phyloP scores from a whole-genome alignment of 1,140 invertebrate genomes.

The Subanguina moxae region DNA sequence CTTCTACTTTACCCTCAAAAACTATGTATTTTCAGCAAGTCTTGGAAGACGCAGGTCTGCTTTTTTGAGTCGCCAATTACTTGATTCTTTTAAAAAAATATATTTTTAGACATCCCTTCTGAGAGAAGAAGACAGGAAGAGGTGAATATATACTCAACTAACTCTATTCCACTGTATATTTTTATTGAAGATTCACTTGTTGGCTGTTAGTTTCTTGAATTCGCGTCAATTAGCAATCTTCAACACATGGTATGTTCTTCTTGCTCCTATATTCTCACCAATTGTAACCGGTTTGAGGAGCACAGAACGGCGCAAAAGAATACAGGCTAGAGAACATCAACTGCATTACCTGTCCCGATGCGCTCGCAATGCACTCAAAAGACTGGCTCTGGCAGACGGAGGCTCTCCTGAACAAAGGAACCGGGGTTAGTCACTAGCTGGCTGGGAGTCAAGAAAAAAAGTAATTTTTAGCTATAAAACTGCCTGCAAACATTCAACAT shows the following conservation, averaged over 20 bases:
- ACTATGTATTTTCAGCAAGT: conserved; percentile 34
- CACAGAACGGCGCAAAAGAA: conserved; percentile 7
- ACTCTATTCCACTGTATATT: conserved; percentile 5
- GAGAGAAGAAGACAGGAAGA: conserved; percentile 41
- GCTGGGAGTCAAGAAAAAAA: background rate
- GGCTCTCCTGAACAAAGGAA: conserved; percentile 27
- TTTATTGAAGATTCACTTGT: conserved; percentile 33
- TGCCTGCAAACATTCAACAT: background rate
- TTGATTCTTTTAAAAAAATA: too few species aligned
- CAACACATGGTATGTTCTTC: conserved; percentile 41
- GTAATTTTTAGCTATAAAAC: background rate
- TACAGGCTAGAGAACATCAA: conserved; percentile 22
- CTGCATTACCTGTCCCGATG: conserved; percentile 29
- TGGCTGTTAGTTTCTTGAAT: conserved; percentile 47
- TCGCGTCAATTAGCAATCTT: conserved; percentile 28
- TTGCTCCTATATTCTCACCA: conserved; percentile 22
- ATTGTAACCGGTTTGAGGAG: background rate
- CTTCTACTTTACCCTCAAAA: too few species aligned
- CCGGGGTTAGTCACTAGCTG: background rate
- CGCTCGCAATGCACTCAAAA: conserved; percentile 38
- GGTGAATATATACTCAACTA: conserved; percentile 7
- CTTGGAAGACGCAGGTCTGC: conserved; percentile 28
- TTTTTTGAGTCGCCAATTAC: too few species aligned
- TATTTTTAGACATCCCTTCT: conserved; percentile 33
- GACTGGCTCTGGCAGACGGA: conserved; percentile 21